Conservation (phyloP, 2,113 vertebrate genomes). For the Sphaerodactylus townsendi region DNA sequence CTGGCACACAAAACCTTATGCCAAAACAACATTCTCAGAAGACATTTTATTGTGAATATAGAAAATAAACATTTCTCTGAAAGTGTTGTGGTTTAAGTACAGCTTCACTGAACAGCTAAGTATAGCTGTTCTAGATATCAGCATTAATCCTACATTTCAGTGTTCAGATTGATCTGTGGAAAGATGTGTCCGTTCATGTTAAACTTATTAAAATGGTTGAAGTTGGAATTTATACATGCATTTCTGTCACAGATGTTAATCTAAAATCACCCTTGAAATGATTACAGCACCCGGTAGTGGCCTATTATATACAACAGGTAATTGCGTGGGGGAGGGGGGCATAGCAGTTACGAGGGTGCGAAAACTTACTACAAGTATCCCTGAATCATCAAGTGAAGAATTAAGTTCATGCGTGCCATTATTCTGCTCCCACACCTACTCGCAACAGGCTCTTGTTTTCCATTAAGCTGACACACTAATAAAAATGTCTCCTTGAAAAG, state of each 20-base stretch:
- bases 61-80: background rate
- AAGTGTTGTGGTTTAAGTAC: background rate
- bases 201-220: background rate
- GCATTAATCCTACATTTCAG: no score
- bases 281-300: background rate
- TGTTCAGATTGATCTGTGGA: no score
- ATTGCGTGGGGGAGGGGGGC: background rate
- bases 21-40: no score
- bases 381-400: constrained; percentile 48
- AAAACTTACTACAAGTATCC: background rate
- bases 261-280: background rate
- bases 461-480: background rate
- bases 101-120: no score
- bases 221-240: background rate
- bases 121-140: no score
- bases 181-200: background rate
- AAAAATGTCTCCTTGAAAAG: constrained; percentile 48
- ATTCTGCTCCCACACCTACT: background rate
- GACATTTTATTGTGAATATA: no score
- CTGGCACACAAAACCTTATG: no score
- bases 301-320: background rate
- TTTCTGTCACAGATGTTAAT: background rate
- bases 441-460: constrained; percentile 15
- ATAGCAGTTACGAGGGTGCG: background rate
- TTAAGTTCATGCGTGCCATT: constrained; percentile 41